Base-by-base conservation (phyloP, 2,888 invertebrate species). In the Yponomeuta malinellus region DNA sequence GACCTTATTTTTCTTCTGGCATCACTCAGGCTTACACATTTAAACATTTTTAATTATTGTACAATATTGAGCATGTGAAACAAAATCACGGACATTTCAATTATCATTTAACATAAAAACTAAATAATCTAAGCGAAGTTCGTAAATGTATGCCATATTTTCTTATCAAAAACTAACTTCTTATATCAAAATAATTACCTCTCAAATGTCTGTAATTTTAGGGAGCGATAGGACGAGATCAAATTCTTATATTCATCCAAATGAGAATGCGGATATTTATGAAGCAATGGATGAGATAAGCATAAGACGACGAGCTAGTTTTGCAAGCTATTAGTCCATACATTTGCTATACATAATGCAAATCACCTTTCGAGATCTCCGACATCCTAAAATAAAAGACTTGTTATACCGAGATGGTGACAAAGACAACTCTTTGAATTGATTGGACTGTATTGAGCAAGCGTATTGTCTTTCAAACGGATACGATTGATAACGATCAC, bases 251-350 rank as follows among this genome's bases (percentile, higher is more conserved):
- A 37, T 5, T 37, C 5, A 37, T 37, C 2, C 37, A 37, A 37
- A 37, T 37, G 37, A 37, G 37, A 37, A 37, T 37, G 37, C 37
- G 2, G 4, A 37, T 37, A 5, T 2, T 37, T 5, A 9, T 64
- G 10, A 29, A 23, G 10, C 23, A 64, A 64, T 29, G 64, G 29
- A 64, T 29, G 75, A 78, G 78, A 79, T 77, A 31, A 70, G 37
- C 23, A 31, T 65, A 65, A 9, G 29, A 12, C 1, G 33, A 65
- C 6, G 4, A 31, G 65, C 33, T 43, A 8, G 43, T 43, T 8
- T 43, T 43, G 9, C 43, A 6, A 43, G 43, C 31, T 12, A 29
- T 12, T 31, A 9, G 12, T 65, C 65, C 12, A 23, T 31, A 29
- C 65, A 29, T 33, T 65, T 15, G 15, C 52, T 15, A 3, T 15